Conservation (phyloP, 2,888 invertebrate species). For the Drosophila ezoana region DNA sequence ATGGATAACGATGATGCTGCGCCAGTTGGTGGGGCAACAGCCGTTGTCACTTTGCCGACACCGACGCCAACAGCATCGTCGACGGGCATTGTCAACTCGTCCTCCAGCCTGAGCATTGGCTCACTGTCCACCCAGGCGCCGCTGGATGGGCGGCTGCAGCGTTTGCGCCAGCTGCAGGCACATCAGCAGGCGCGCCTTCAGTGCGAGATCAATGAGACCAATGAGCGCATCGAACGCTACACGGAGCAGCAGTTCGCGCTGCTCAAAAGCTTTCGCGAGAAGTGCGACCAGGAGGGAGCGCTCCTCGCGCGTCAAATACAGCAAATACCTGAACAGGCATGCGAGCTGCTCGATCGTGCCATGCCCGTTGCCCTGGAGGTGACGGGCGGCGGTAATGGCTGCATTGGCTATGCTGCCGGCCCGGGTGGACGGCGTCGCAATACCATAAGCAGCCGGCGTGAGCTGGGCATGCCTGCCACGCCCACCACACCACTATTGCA, state of each 20-base stretch:
- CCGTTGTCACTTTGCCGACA: constrained; percentile 59
- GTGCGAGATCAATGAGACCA: constrained; percentile 89
- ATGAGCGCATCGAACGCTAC: constrained; percentile 91
- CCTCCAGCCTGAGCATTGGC: constrained; percentile 55
- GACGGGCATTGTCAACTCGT: constrained; percentile 36
- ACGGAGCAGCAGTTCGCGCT: constrained; percentile 91
- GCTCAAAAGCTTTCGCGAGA: constrained; percentile 90
- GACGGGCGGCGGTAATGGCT: constrained; percentile 56
- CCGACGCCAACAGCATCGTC: constrained; percentile 48
- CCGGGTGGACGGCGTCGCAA: constrained; percentile 71
- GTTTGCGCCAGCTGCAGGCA: constrained; percentile 84
- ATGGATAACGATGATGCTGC: constrained; percentile 69
- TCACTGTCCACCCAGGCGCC: constrained; percentile 40
- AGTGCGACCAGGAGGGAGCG: constrained; percentile 90
- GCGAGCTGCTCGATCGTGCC: constrained; percentile 68
- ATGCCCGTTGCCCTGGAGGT: constrained; percentile 74
- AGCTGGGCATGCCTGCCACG: constrained; percentile 75
- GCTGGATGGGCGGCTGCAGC: constrained; percentile 61
- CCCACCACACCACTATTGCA: constrained; percentile 72
- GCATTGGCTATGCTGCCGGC: constrained; percentile 17
- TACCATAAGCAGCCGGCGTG: constrained; percentile 76
- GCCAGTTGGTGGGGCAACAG: constrained; percentile 83
- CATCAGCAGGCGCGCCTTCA: constrained; percentile 89
- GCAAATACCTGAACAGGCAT: constrained; percentile 78
- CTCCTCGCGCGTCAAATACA: constrained; percentile 87